These are phyloP conservation scores for Hofmannophila pseudospretella DNA, from an alignment of 2,888 invertebrate species.

Conservation along the genomic window DNA sequence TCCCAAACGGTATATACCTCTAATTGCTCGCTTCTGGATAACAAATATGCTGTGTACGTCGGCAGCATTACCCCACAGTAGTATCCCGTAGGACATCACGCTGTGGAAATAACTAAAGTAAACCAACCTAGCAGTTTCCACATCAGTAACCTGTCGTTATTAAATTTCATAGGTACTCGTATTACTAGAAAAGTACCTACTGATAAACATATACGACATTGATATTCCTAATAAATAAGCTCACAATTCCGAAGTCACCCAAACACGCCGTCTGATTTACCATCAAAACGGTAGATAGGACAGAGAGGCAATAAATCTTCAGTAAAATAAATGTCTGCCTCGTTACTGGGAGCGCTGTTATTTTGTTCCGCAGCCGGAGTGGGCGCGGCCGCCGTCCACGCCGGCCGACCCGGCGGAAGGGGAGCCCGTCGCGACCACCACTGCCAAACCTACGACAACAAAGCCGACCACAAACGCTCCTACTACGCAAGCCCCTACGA, in stretches of 20 bases:
- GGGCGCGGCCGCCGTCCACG: constrained; percentile 88
- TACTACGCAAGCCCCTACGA: constrained; percentile 31
- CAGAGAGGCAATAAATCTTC: constrained; percentile 2
- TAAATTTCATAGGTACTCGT: no score
- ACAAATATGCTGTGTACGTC: no score
- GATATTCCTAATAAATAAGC: no score
- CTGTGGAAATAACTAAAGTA: no score
- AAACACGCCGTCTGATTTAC: background rate
- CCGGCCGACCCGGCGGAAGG: constrained; percentile 74
- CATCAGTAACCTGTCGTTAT: no score
- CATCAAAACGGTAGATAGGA: background rate
- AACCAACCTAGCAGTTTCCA: no score
- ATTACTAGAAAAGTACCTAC: no score
- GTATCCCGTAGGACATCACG: no score
- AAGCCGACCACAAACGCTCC: constrained; percentile 27
- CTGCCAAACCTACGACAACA: constrained; percentile 29
- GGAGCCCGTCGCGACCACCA: constrained; percentile 41
- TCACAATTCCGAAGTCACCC: background rate
- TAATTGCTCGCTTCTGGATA: no score
- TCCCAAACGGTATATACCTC: no score
- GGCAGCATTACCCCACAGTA: no score
- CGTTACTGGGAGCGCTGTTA: constrained; percentile 1
- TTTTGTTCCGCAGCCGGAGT: constrained; percentile 83
- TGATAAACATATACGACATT: no score
- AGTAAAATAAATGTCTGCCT: background rate